phyloP scores from a whole-genome alignment of 2,797 vertebrate species.

The Trichosurus vulpecula region DNA sequence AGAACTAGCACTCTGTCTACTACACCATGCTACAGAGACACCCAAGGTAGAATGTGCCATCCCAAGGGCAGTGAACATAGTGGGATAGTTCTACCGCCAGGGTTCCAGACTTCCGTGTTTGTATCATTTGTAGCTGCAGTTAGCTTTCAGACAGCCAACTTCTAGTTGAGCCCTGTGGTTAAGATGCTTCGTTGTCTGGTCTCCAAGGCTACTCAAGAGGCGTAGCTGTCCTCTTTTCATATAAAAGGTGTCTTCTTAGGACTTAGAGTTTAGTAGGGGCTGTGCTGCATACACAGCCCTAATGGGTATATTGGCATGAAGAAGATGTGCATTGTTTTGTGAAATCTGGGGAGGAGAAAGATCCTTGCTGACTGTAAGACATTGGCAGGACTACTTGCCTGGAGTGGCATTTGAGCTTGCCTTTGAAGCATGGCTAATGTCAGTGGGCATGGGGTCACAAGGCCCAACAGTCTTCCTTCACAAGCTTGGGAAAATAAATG shows the following conservation, averaged over 20 bases:
- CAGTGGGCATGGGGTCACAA: too few relatives aligned
- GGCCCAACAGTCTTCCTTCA: too few relatives aligned
- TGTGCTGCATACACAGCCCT: neutral
- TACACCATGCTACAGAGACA: neutral
- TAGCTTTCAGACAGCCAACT: neutral
- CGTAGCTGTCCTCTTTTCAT: too few relatives aligned
- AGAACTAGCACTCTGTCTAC: neutral
- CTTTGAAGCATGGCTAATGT: too few relatives aligned
- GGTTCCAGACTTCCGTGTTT: neutral
- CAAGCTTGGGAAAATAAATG: too few relatives aligned
- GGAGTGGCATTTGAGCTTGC: too few relatives aligned
- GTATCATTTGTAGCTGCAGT: neutral
- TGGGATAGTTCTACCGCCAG: neutral
- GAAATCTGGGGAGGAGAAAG: too few relatives aligned
- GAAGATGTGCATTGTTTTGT: neutral
- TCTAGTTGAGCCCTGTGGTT: neutral
- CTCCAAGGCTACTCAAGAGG: neutral
- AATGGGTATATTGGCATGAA: neutral
- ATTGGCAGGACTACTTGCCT: too few relatives aligned
- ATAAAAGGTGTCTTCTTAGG: neutral
- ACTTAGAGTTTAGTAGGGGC: neutral
- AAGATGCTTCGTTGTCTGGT: neutral
- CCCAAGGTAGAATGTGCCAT: neutral
- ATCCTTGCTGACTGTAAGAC: too few relatives aligned
- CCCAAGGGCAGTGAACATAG: neutral